Evolutionary conservation across 2,888 invertebrate genomes (phyloP), one percentile per base, ranked within the genome.

Genomic region (Salpingus planirostris): DNA sequence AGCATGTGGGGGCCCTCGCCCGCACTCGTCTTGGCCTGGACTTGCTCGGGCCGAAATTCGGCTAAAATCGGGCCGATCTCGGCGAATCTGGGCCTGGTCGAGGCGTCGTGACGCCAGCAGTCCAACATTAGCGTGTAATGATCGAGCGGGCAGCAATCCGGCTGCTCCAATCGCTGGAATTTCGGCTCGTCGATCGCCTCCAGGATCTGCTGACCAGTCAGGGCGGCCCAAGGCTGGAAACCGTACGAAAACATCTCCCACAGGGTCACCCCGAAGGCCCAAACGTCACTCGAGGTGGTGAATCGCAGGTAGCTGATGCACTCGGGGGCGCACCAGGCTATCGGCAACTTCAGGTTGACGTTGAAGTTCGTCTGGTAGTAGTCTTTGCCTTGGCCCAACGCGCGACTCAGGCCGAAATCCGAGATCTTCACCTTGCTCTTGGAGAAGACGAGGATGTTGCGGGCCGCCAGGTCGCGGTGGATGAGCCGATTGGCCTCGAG

Each of bases 201-300:
- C 3, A 97, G 66, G 46, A 97, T 97, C 65, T 95, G 91, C 45
- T 90, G 84, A 0, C 65, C 65, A 0, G 90, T 92, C 29, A 91
- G 72, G 0, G 91, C 93, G 0, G 89, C 88, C 97, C 97, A 98
- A 0, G 98, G 98, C 63, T 96, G 95, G 60, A 92, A 91, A 1
- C 97, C 97, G 57, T 96, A 97, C 1, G 92, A 91, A 63, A 97
- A 98, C 90, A 97, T 91, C 65, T 98, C 98, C 97, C 97, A 98
- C 1, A 98, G 69, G n/a, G 95, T 92, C 4, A 58, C 65, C 2
- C 90, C 97, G 61, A 84, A 98, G 0, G 97, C 92, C 97, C 97
- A 98, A 0, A 96, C 92, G 59, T 98, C 98, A 33, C 92, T 92
- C 3, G 95, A 83, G 4, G 92, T 89, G 1, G 97, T 98, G 62